Conservation (phyloP, 2,113 vertebrate genomes). For the Ceuthmochares aereus region DNA sequence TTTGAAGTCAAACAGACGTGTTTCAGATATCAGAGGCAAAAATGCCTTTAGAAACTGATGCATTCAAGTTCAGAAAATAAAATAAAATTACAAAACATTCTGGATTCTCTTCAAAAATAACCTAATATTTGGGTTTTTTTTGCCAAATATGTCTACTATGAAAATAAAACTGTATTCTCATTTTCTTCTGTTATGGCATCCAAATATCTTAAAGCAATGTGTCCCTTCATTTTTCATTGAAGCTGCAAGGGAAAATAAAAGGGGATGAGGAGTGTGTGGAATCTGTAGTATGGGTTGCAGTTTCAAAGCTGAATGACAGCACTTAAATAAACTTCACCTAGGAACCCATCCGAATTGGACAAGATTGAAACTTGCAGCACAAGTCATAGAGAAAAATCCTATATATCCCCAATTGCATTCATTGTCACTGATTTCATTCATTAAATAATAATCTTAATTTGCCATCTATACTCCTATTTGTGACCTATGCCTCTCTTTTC, state of each 20-base stretch:
- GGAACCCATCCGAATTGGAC: background rate
- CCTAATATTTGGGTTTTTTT: no score
- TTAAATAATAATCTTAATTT: background rate
- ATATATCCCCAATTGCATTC: background rate
- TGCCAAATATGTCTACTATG: background rate
- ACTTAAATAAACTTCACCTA: background rate
- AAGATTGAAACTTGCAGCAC: background rate
- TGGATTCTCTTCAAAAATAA: background rate
- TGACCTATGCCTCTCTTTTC: background rate
- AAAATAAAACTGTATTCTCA: background rate
- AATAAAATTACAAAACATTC: background rate
- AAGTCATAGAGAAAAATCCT: background rate
- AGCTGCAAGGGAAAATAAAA: background rate
- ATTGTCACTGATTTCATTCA: background rate
- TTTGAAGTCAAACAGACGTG: background rate
- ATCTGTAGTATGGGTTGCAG: background rate
- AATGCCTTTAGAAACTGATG: background rate
- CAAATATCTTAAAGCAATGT: background rate
- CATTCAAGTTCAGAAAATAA: background rate
- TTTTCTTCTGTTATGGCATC: background rate
- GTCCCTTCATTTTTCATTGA: background rate
- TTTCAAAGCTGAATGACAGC: background rate
- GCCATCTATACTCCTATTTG: background rate
- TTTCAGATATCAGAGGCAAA: background rate
- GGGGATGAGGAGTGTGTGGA: rapidly evolving